A percentile compares a stretch with the other conserved stretches of the same genome.
These are phyloP conservation scores for Capreolus pygargus DNA, from an alignment of 2,113 vertebrate species.

Conservation along the genomic window DNA sequence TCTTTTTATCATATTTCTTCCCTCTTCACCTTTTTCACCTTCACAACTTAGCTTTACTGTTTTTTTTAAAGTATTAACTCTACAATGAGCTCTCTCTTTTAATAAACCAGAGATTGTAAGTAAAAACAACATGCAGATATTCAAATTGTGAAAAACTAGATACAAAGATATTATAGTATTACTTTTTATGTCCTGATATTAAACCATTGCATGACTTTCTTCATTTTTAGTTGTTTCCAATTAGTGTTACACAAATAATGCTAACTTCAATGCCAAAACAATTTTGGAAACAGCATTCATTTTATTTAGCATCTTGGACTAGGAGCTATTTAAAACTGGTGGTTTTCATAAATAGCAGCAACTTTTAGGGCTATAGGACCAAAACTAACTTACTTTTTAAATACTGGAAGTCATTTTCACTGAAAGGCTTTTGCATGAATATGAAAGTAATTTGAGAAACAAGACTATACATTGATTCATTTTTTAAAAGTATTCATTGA, in stretches of 20 bases:
- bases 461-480: not conserved
- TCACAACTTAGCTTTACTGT: not conserved
- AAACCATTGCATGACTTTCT: not conserved
- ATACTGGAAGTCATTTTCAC: not conserved
- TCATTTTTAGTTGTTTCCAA: conserved; percentile 10
- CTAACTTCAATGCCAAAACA: conserved; percentile 25
- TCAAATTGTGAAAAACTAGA: not conserved
- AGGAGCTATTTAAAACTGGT: not conserved
- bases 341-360: not conserved
- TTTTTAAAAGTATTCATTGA: not conserved
- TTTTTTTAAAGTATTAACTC: not conserved
- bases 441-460: not conserved
- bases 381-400: conserved; percentile 1
- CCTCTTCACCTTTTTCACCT: not conserved
- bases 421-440: not conserved
- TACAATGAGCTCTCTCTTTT: not conserved
- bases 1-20: not conserved
- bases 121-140: not conserved
- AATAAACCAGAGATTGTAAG: not conserved
- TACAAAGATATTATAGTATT: not conserved
- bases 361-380: not conserved
- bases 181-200: not conserved
- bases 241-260: conserved; percentile 9
- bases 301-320: conserved; percentile 10
- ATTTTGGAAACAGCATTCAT: not conserved